phyloP scores from a whole-genome alignment of 2,797 vertebrate genomes.

The Apodemus agrarius region DNA sequence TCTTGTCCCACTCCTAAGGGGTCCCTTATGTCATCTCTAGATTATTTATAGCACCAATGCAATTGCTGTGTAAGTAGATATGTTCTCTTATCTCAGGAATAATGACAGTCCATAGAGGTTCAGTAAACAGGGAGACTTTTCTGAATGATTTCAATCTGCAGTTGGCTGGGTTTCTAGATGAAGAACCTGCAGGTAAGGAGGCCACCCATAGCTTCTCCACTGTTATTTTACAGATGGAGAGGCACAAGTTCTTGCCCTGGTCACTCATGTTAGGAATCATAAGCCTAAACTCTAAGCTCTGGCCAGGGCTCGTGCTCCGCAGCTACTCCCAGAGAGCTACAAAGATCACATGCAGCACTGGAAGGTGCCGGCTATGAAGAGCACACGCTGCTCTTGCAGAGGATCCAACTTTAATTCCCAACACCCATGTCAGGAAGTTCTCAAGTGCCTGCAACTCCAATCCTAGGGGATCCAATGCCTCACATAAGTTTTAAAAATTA shows the following conservation, averaged over 20 bases:
- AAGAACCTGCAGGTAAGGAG: not conserved
- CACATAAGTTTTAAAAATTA: not conserved
- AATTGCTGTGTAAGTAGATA: not conserved
- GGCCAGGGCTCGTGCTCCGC: not conserved
- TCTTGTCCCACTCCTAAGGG: not conserved
- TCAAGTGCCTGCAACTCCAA: not conserved
- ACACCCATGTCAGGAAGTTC: not conserved
- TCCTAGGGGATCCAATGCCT: not conserved
- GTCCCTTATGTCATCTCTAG: not conserved
- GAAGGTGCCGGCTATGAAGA: not conserved
- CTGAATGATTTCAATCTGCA: not conserved
- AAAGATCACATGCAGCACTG: not conserved
- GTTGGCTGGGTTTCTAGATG: not conserved
- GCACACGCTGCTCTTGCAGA: not conserved
- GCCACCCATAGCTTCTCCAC: not conserved
- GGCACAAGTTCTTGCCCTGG: not conserved
- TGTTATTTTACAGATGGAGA: not conserved
- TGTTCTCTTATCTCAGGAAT: not conserved
- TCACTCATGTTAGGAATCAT: not conserved
- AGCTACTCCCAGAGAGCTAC: not conserved
- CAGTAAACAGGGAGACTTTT: not conserved
- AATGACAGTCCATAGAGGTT: not conserved
- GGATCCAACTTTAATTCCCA: not conserved
- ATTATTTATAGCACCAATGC: not conserved
- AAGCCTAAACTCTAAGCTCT: not conserved